These are phyloP conservation scores for Petrosia ficiformis DNA, from an alignment of 37 sponge, comb jelly and placozoan genomes.

Conservation along the genomic window DNA sequence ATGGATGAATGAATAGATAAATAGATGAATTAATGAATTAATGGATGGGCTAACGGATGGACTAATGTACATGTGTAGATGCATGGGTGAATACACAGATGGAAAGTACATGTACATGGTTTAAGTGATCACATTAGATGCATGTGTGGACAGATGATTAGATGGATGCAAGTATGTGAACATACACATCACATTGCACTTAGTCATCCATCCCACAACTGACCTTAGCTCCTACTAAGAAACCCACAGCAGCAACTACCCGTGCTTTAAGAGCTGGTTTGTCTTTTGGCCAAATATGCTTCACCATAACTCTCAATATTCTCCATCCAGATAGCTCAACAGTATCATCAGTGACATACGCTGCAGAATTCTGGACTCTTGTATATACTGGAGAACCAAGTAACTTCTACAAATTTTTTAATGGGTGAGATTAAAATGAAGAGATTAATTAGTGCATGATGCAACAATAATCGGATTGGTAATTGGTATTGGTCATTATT, in stretches of 20 bases:
- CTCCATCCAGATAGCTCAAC: conserved; percentile 54
- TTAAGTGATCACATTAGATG: not conserved
- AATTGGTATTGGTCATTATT: no score
- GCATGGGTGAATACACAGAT: no score
- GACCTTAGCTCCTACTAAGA: conserved; percentile 79
- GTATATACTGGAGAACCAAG: no score
- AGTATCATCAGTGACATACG: conserved; percentile 14
- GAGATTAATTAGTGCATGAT: no score
- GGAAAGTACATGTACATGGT: no score
- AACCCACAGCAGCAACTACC: conserved; percentile 76
- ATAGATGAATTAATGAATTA: no score
- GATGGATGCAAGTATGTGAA: not conserved
- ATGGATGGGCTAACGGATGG: no score
- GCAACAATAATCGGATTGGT: no score
- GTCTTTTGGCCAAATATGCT: conserved; percentile 84
- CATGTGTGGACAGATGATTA: not conserved
- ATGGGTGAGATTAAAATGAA: not conserved
- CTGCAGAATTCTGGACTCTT: not conserved
- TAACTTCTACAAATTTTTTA: not conserved
- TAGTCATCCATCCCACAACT: no score
- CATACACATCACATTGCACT: no score
- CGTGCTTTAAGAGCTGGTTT: conserved; percentile 72
- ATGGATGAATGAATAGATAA: no score
- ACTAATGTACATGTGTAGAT: no score
- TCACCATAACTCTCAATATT: conserved; percentile 82